These are phyloP conservation scores for Rhabdophis nuchalis DNA, from an alignment of 2,797 vertebrate species.

Conservation along the genomic window DNA sequence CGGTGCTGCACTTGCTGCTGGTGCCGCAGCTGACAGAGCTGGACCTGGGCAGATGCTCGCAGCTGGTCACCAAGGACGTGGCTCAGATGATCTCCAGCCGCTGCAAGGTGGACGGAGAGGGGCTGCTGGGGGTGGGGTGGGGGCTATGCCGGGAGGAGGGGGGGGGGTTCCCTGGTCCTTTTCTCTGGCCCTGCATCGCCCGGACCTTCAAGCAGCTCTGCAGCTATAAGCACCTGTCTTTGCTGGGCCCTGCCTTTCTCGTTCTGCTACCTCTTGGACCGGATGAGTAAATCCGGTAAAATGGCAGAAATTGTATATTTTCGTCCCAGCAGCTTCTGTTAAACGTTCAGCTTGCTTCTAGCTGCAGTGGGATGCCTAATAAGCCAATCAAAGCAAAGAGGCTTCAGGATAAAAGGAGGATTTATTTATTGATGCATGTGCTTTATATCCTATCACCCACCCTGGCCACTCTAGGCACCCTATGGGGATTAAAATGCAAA, in stretches of 20 bases:
- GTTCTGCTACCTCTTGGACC: background rate
- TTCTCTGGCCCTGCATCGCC: background rate
- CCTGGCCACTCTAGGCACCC: background rate
- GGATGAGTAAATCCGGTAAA: background rate
- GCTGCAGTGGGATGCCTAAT: background rate
- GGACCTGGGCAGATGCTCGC: slow-evolving; percentile 69
- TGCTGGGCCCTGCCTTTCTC: background rate
- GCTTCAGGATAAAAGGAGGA: background rate
- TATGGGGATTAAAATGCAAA: background rate
- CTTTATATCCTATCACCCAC: background rate
- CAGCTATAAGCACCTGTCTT: background rate
- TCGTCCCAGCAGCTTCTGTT: background rate
- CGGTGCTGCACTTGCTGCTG: slow-evolving; percentile 80
- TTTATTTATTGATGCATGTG: background rate
- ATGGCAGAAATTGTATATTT: background rate
- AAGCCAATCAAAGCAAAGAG: background rate
- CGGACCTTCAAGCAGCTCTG: fast-evolving
- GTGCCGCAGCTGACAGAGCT: slow-evolving; percentile 78
- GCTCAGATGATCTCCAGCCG: slow-evolving; percentile 72
- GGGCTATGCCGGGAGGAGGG: too few species aligned
- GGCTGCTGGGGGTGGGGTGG: background rate
- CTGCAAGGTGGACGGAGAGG: slow-evolving; percentile 73
- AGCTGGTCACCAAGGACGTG: slow-evolving; percentile 72
- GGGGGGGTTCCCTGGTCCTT: fast-evolving
- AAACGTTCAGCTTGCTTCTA: background rate